These are phyloP conservation scores for Lithophane socia DNA, from an alignment of 2,888 invertebrate species.

Conservation along the genomic window DNA sequence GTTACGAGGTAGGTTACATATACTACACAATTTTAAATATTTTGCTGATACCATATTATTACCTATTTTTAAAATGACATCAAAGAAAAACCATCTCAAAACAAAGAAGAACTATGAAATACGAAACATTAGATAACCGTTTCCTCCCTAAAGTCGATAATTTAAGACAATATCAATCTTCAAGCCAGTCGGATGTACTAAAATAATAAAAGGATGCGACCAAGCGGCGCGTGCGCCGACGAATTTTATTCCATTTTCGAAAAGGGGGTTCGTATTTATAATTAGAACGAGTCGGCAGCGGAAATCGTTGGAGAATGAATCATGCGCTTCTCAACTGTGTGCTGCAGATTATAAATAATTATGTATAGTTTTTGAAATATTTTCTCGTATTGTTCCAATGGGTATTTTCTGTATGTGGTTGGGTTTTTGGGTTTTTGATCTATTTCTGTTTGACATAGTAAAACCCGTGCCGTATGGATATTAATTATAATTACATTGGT, in stretches of 20 bases:
- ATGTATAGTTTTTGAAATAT: slow-evolving; percentile 22
- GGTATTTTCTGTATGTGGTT: slow-evolving; percentile 39
- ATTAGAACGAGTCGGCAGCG: slow-evolving; percentile 86
- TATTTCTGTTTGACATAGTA: slow-evolving; percentile 34
- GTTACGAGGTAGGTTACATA: neutral
- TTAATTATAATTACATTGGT: neutral
- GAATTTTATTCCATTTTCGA: slow-evolving; percentile 88
- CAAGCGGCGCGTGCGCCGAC: slow-evolving; percentile 75
- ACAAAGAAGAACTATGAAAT: neutral
- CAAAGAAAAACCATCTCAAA: neutral
- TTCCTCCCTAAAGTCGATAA: slow-evolving; percentile 52
- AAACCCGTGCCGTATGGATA: slow-evolving; percentile 15
- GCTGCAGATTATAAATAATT: slow-evolving; percentile 55
- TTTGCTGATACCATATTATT: too few species aligned
- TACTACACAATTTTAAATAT: neutral
- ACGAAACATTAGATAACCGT: slow-evolving; percentile 45
- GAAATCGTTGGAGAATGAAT: slow-evolving; percentile 86
- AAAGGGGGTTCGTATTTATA: slow-evolving; percentile 87
- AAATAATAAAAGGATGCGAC: slow-evolving; percentile 87
- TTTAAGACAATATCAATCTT: slow-evolving; percentile 66
- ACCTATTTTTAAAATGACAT: neutral
- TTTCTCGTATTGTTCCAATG: slow-evolving; percentile 32
- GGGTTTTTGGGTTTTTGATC: slow-evolving; percentile 23
- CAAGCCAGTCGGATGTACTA: slow-evolving; percentile 77
- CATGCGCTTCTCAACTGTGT: slow-evolving; percentile 71